phyloP scores from a whole-genome alignment of 2,888 invertebrate species.

The Eupithecia tripunctaria region DNA sequence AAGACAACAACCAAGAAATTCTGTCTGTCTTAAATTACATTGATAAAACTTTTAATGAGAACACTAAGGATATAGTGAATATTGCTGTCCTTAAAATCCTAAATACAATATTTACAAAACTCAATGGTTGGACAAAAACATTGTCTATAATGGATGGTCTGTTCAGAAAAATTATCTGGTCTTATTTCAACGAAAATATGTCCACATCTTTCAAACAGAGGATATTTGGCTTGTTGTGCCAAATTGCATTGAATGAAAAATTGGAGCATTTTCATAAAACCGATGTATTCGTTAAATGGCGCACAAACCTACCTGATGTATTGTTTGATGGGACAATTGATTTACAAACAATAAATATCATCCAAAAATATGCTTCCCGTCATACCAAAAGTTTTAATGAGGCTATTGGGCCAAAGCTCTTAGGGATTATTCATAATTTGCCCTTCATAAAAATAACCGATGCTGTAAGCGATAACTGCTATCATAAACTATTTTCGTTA shows the following conservation, averaged over 20 bases:
- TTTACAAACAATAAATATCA: conserved; percentile 80
- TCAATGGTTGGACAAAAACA: conserved; percentile 71
- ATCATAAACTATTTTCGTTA: conserved; percentile 81
- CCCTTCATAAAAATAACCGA: conserved; percentile 71
- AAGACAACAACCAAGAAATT: conserved; percentile 67
- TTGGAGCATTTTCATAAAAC: conserved; percentile 67
- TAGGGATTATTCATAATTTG: conserved; percentile 75
- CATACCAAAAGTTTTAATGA: conserved; percentile 80
- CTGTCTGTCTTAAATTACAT: conserved; percentile 77
- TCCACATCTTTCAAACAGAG: conserved; percentile 64
- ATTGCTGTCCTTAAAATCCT: conserved; percentile 64
- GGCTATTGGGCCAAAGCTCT: conserved; percentile 72
- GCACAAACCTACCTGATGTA: conserved; percentile 83
- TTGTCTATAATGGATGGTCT: conserved; percentile 63
- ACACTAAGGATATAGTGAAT: conserved; percentile 57
- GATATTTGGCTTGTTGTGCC: conserved; percentile 74
- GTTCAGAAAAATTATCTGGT: conserved; percentile 69
- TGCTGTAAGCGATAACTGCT: conserved; percentile 67
- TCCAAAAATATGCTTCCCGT: conserved; percentile 84
- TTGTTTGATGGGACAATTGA: conserved; percentile 80
- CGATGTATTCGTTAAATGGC: conserved; percentile 78
- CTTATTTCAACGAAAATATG: conserved; percentile 65
- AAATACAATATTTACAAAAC: conserved; percentile 64
- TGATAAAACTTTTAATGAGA: conserved; percentile 73
- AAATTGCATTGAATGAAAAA: conserved; percentile 74